Evolutionary conservation across 1,140 invertebrate species (phyloP).

Genomic region (Pogonomyrmex californicus): DNA sequence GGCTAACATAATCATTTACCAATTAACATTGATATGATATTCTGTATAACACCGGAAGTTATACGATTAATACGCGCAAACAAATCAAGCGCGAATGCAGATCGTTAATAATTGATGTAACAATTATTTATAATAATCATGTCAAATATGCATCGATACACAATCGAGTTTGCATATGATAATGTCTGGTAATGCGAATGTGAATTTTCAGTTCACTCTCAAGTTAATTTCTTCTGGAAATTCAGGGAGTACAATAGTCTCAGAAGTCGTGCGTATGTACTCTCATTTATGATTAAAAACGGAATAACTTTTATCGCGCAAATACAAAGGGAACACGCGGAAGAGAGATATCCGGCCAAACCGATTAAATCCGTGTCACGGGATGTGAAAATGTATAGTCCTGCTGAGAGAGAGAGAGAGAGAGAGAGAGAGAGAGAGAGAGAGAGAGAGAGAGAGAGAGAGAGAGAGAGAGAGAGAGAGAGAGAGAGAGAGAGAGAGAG

Average conservation of each 20-base stretch:
- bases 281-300: slow-evolving; percentile 26
- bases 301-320: not conserved
- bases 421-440: no score
- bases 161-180: slow-evolving; percentile 5
- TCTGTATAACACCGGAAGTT: not conserved
- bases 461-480: no score
- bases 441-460: not conserved
- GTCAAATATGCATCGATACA: slow-evolving; percentile 3
- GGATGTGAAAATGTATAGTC: slow-evolving; percentile 1
- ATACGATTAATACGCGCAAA: slow-evolving; percentile 25
- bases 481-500: no score
- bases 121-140: slow-evolving; percentile 39
- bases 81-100: not conserved
- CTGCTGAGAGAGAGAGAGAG: not conserved
- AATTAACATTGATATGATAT: slow-evolving; percentile 1
- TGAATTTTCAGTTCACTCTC: not conserved
- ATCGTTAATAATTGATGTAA: slow-evolving; percentile 23
- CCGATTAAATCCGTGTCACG: slow-evolving; percentile 17
- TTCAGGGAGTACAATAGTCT: not conserved
- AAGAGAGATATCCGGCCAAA: not conserved
- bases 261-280: not conserved
- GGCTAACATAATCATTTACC: not conserved
- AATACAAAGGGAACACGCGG: no score
- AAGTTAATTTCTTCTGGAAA: not conserved
- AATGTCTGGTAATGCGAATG: not conserved